Evolutionary conservation across 2,888 invertebrate genomes (phyloP).

Genomic region (Melolontha melolontha): DNA sequence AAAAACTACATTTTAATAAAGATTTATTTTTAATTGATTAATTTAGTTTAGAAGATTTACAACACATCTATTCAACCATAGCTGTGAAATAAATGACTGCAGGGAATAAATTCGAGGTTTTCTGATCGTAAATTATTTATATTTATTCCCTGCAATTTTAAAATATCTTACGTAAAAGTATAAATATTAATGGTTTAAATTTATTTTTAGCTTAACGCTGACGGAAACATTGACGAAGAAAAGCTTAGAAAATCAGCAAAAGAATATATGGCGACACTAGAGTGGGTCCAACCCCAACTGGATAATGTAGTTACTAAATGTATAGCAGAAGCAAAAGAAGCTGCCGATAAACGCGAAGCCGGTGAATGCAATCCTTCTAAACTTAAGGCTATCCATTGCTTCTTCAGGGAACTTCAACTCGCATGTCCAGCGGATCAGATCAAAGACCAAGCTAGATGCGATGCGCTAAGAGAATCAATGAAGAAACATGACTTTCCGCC

Average conservation of each 20-base stretch:
- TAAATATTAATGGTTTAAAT: too few relatives aligned
- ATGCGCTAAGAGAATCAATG: constrained; percentile 58
- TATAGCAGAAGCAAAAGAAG: constrained; percentile 54
- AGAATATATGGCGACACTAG: constrained; percentile 54
- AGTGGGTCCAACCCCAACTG: constrained; percentile 57
- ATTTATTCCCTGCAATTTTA: too few relatives aligned
- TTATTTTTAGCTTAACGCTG: constrained; percentile 56
- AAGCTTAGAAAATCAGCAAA: constrained; percentile 56
- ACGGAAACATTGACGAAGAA: constrained; percentile 59
- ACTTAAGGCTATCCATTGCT: constrained; percentile 59
- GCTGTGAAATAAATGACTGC: too few relatives aligned
- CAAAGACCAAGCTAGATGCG: constrained; percentile 60
- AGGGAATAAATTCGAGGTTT: too few relatives aligned
- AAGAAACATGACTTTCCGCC: constrained; percentile 51
- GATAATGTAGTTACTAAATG: constrained; percentile 61
- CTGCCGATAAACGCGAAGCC: constrained; percentile 50
- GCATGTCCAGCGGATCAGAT: constrained; percentile 63
- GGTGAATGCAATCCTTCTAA: constrained; percentile 60
- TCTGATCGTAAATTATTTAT: too few relatives aligned
- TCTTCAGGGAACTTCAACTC: constrained; percentile 62
- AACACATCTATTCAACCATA: too few relatives aligned
- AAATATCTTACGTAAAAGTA: too few relatives aligned
- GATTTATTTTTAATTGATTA: too few relatives aligned
- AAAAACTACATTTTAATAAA: too few relatives aligned
- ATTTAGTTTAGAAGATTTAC: too few relatives aligned